Base-by-base conservation (phyloP, 2,888 invertebrate genomes). In the Panzeria rudis region DNA sequence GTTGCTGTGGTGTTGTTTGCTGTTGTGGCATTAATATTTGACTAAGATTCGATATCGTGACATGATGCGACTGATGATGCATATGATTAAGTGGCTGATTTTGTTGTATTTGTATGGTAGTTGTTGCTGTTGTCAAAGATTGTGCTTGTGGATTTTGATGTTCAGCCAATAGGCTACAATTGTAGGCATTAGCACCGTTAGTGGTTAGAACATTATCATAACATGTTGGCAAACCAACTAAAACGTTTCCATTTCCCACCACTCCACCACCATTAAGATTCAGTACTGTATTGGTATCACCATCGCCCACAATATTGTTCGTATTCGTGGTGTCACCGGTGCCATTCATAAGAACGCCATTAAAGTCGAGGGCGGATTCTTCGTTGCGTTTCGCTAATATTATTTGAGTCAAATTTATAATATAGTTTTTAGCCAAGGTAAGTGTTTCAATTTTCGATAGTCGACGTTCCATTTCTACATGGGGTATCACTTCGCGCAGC, bases 391-490 rank as follows among this genome's bases (percentile, higher is more conserved):
- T 96, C 77, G 95, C 95, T 92, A 97, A 96, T 88, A 97, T 96
- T 86, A 97, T 96, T 92, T 97, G 97, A 32, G 97, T 97, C 86
- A 97, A 93, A 15, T 97, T 97, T 93, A 97, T 97, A 84, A 97
- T 97, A 92, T 97, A 97, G 93, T 97, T 97, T 93, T 97, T 97
- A 88, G 97, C 97, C 91, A 97, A 93, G 11, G 97, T 97, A 84
- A 97, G 93, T 0, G 97, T 97, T 93, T 97, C 97, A 88, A 97
- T 97, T 93, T 97, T 97, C 8, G 97, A 97, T 83, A 97, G 93
- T 89, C 97, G 96, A 81, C 97, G 94, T 88, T 97, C 97, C 93
- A 96, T 95, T 91, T 96, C 96, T 47, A 97, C 95, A 89, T 97
- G 97, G 0, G 97, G 97, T 88, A 97, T 97, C 3, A 97, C 97